These are phyloP conservation scores for Lampropteryx suffumata DNA, from an alignment of 2,888 invertebrate species.

Conservation along the genomic window DNA sequence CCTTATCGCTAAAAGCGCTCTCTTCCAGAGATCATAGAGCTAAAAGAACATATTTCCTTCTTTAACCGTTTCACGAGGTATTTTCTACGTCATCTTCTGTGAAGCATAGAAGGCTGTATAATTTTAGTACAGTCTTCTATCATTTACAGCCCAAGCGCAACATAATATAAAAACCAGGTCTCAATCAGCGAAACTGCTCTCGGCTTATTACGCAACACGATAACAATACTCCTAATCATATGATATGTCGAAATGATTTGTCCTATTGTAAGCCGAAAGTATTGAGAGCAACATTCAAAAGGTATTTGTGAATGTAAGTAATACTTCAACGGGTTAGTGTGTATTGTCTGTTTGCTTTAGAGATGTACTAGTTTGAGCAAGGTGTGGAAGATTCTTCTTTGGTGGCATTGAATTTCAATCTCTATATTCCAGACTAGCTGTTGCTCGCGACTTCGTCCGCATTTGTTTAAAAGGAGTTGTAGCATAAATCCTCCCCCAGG, in stretches of 20 bases:
- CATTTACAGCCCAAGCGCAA: background rate
- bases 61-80: too few species aligned
- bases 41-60: too few species aligned
- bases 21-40: too few species aligned
- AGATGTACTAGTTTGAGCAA: conserved; percentile 6
- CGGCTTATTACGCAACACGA: conserved; percentile 27
- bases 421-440: too few species aligned
- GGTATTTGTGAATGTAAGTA: conserved; percentile 28
- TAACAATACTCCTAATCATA: conserved; percentile 37
- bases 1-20: too few species aligned
- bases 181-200: conserved; percentile 14
- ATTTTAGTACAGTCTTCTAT: background rate
- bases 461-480: too few species aligned
- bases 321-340: conserved; percentile 20
- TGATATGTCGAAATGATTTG: conserved; percentile 33
- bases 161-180: background rate
- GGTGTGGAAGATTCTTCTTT: conserved; percentile 2
- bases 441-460: too few species aligned
- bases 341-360: conserved; percentile 10
- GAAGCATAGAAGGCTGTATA: too few species aligned
- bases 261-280: conserved; percentile 28
- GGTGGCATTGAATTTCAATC: too few species aligned
- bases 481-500: too few species aligned
- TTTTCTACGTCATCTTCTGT: too few species aligned
- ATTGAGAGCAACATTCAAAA: conserved; percentile 30